phyloP scores from a whole-genome alignment of 23 tunicate species.

The Phallusia fumigata region DNA sequence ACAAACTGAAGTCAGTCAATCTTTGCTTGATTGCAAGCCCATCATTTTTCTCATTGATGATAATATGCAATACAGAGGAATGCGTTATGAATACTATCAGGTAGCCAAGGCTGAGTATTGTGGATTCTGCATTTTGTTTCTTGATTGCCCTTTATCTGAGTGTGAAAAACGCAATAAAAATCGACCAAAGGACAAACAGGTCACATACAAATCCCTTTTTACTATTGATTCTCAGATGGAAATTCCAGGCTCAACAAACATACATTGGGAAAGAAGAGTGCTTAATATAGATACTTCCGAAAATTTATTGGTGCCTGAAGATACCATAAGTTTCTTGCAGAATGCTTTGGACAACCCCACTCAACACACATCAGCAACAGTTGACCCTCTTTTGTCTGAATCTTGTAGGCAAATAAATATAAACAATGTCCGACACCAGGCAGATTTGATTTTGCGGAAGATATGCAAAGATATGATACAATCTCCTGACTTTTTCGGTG shows the following conservation, averaged over 20 bases:
- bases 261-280: slow-evolving; percentile 40
- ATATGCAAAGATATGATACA: neutral
- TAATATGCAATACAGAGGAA: slow-evolving; percentile 68
- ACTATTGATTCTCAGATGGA: slow-evolving; percentile 60
- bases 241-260: slow-evolving; percentile 31
- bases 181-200: slow-evolving; percentile 27
- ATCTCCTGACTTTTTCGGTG: neutral
- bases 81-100: slow-evolving; percentile 66
- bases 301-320: neutral
- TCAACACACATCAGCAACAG: neutral
- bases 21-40: neutral
- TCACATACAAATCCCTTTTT: slow-evolving; percentile 22
- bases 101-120: slow-evolving; percentile 14
- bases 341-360: neutral
- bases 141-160: slow-evolving; percentile 24
- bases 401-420: neutral
- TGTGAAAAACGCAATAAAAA: slow-evolving; percentile 32
- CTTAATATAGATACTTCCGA: neutral
- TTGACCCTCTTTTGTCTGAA: neutral
- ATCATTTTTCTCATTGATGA: slow-evolving; percentile 61
- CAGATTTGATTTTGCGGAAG: neutral
- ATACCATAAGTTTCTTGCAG: neutral
- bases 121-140: slow-evolving; percentile 34
- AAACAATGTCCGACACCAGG: neutral
- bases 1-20: neutral